phyloP scores from a whole-genome alignment of 2,113 vertebrate genomes.

The Melanostigma gelatinosum region DNA sequence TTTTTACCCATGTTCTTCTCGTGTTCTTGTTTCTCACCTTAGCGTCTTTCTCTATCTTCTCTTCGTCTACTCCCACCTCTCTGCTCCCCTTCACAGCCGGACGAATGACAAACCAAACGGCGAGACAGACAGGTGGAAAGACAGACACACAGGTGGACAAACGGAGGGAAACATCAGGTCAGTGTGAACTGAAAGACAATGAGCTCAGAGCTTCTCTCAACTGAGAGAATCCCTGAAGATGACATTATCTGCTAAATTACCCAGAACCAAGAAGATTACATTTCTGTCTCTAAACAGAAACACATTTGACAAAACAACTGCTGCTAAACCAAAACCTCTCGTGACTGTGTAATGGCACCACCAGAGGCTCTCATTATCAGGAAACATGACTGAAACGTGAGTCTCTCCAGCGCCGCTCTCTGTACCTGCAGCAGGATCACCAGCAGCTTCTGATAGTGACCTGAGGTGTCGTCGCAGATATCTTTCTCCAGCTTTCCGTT shows the following conservation, averaged over 20 bases:
- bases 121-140: not conserved
- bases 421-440: slow-evolving; percentile 94
- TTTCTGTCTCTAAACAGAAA: slow-evolving; percentile 49
- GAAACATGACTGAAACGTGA: slow-evolving; percentile 41
- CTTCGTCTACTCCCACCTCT: slow-evolving; percentile 86
- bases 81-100: slow-evolving; percentile 85
- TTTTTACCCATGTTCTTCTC: not conserved
- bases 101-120: not conserved
- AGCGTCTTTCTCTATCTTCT: slow-evolving; percentile 90
- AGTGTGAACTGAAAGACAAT: slow-evolving; percentile 31
- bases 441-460: slow-evolving; percentile 91
- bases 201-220: slow-evolving; percentile 23
- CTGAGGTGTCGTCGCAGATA: slow-evolving; percentile 90
- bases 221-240: slow-evolving; percentile 48
- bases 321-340: slow-evolving; percentile 30
- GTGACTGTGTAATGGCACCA: slow-evolving; percentile 70
- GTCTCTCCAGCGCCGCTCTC: slow-evolving; percentile 1
- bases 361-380: slow-evolving; percentile 57
- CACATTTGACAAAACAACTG: slow-evolving; percentile 22
- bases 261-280: slow-evolving; percentile 33
- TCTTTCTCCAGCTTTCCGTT: slow-evolving; percentile 90
- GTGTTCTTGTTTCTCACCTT: slow-evolving; percentile 82
- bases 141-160: slow-evolving; percentile 25
- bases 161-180: slow-evolving; percentile 46
- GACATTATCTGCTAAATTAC: slow-evolving; percentile 27